Evolutionary conservation across 2,888 invertebrate species (phyloP), one percentile per base, ranked within the genome.

Genomic region (Leucoptera coffeella): DNA sequence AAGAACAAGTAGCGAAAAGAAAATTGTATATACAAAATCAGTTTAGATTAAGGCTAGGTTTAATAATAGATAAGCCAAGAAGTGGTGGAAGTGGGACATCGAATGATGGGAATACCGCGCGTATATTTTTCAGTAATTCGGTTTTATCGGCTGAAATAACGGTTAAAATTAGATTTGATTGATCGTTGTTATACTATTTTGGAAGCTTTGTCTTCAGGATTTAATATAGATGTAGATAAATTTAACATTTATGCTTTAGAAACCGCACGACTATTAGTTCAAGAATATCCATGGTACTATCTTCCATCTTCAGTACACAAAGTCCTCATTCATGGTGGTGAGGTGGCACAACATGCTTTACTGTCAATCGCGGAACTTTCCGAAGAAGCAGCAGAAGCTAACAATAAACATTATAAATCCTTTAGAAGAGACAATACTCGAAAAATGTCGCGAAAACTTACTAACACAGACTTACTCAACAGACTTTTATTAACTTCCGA

Each of bases 71-170:
- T 25, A 25, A 25, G 15, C 25, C 25, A 9, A 22, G 10, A 10
- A 10, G 10, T 10, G 22, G 22, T 10, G 22, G 22, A 22, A 22
- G 22, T 10, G 22, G 22, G n/a, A 22, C 6, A 9, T 22, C 22
- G 10, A 22, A 22, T 10, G 22, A 22, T 22, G 22, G 25, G 4
- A 25, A 25, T 15, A 25, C 15, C 5, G 25, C 25, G 4, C 4
- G 25, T 10, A 8, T 8, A 10, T 25, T 25, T 15, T 25, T 25
- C 13, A n/a, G n/a, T 4, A 14, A 25, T 13, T n/a, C 23, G 9
- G 23, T 9, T 9, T 10, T 28, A 12, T 28, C 23, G 10, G 12
- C 28, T 19, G 28, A 28, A 23, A 28, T 28, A 13, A 28, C 28
- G 9, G 23, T 23, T 20, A 13, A 11, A 20, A 10, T 8, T 8